phyloP scores from a whole-genome alignment of 2,888 invertebrate species.

The Poecilobothrus nobilitatus region DNA sequence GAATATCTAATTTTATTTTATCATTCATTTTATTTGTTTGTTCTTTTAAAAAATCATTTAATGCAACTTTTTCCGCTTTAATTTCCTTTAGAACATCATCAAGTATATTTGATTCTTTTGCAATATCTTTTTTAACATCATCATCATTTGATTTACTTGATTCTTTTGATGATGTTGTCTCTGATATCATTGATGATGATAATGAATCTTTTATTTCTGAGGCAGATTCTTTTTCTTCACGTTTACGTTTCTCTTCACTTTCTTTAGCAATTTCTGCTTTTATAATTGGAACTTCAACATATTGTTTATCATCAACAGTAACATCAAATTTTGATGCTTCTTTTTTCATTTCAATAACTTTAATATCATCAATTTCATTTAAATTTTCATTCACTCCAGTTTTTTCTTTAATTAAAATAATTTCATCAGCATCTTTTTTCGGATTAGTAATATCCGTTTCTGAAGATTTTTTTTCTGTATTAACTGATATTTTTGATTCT shows the following conservation, averaged over 20 bases:
- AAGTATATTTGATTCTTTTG: background rate
- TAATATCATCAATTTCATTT: conserved; percentile 15
- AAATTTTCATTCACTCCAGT: conserved; percentile 27
- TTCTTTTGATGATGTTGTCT: conserved; percentile 11
- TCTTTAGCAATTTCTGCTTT: conserved; percentile 35
- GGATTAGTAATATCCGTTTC: background rate
- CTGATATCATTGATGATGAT: conserved; percentile 2
- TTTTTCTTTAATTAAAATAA: conserved; percentile 23
- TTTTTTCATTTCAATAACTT: conserved; percentile 25
- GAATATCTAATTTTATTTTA: conserved; percentile 13
- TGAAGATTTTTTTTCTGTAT: background rate
- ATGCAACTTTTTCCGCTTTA: background rate
- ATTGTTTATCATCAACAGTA: conserved; percentile 42
- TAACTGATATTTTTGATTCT: background rate
- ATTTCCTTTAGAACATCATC: background rate
- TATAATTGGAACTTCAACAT: conserved; percentile 42
- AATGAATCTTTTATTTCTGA: conserved; percentile 8
- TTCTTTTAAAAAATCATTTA: background rate
- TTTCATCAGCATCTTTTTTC: conserved; percentile 28
- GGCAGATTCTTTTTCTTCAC: conserved; percentile 23
- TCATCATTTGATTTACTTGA: conserved; percentile 16
- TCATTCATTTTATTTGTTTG: background rate
- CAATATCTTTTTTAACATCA: background rate
- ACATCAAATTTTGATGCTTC: conserved; percentile 42
- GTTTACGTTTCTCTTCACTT: conserved; percentile 35